These are phyloP conservation scores for Limenitis camilla DNA, from an alignment of 2,888 invertebrate species.

Conservation along the genomic window DNA sequence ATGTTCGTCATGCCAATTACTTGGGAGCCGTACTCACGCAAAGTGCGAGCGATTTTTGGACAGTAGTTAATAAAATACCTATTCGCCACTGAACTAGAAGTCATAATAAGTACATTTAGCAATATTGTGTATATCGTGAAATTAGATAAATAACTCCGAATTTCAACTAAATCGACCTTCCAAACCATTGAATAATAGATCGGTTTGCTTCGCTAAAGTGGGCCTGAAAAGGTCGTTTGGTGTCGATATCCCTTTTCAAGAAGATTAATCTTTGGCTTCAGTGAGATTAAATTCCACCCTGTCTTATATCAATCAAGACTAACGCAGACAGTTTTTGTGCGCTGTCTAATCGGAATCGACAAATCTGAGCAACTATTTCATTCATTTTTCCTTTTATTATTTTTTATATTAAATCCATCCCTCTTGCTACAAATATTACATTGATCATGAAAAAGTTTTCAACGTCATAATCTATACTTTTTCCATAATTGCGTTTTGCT, in stretches of 20 bases:
- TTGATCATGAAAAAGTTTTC: no score
- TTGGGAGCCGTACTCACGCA: no score
- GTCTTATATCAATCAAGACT: constrained; percentile 15
- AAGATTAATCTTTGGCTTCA: constrained; percentile 15
- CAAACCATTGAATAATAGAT: constrained; percentile 9
- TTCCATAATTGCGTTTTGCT: no score
- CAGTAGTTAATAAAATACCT: no score
- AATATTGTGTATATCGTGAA: no score
- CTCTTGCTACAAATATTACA: neutral
- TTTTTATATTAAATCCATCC: neutral
- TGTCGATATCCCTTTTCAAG: constrained; percentile 13
- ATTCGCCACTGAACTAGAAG: no score
- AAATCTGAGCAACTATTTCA: neutral
- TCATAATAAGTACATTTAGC: no score
- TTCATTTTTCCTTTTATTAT: neutral
- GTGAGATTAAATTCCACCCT: constrained; percentile 13
- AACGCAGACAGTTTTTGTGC: constrained; percentile 1
- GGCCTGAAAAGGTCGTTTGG: constrained; percentile 10
- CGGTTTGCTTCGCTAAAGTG: constrained; percentile 6
- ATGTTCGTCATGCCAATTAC: no score
- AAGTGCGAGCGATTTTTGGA: no score
- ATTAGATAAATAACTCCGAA: neutral
- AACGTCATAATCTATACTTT: no score
- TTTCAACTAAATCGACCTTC: constrained; percentile 5
- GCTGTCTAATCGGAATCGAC: neutral